Percentiles rank a stretch among this genome's conserved stretches.
Conservation (phyloP, 2,797 vertebrate species). For the Clamator glandarius region DNA sequence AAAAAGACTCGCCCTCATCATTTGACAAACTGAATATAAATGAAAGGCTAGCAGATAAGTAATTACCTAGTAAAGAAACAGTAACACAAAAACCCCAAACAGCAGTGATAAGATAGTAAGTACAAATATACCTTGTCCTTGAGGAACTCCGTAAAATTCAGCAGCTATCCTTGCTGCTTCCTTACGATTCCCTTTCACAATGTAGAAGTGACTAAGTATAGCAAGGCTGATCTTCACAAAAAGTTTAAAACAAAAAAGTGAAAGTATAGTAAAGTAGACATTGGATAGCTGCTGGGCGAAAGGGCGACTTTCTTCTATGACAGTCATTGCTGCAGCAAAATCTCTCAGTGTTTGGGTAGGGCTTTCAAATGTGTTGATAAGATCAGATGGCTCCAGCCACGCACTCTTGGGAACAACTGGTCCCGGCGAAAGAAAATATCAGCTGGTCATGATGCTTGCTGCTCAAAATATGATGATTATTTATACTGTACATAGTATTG, state of each 20-base stretch:
- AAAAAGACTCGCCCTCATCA: fast-evolving
- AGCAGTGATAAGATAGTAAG: not conserved
- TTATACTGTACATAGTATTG: constrained; percentile 78
- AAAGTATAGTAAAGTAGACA: constrained; percentile 96
- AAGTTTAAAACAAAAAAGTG: constrained; percentile 97
- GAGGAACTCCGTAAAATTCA: constrained; percentile 92
- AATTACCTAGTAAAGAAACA: not conserved
- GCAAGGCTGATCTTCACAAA: constrained; percentile 97
- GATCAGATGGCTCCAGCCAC: constrained; percentile 80
- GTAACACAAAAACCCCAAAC: not conserved
- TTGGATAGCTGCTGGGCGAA: constrained; percentile 91
- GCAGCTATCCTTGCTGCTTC: constrained; percentile 95
- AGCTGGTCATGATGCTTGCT: constrained; percentile 80
- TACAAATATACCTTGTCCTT: constrained; percentile 86
- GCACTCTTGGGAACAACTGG: constrained; percentile 83
- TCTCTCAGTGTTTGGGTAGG: constrained; percentile 73
- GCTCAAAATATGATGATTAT: constrained; percentile 82
- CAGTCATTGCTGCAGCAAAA: constrained; percentile 86
- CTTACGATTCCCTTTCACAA: constrained; percentile 94
- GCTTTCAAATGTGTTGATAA: constrained; percentile 78
- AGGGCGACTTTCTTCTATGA: constrained; percentile 87
- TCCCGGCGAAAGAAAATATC: constrained; percentile 79
- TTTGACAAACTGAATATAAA: not conserved
- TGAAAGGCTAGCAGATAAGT: not conserved
- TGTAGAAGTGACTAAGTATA: constrained; percentile 95